Base-by-base conservation (phyloP, 2,797 vertebrate genomes). In the Carcharodon carcharias region DNA sequence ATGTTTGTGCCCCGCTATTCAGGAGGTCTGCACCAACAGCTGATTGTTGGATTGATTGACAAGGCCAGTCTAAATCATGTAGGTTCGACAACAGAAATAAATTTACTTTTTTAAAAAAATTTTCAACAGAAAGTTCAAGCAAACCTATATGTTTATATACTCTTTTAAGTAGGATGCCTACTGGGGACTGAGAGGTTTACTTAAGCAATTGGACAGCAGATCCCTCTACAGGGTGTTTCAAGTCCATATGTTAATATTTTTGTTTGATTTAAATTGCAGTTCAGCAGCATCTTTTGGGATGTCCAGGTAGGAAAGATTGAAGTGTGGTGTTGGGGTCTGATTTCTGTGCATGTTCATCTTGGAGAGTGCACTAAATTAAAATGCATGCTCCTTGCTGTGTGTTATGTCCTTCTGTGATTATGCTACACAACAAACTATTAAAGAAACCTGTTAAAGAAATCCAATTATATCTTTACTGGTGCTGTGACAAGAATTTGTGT, bases 211-310 rank as follows among this genome's bases (percentile, higher is more conserved):
- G 18, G 40, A 85, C 40, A 50, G 18, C 82, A 26, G 21, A 26
- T 50, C 26, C 18, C 45, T 93, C 21, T 23, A 45, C 8, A 93
- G 87, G 12, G n/a, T 67, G 16, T 63, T 93, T 93, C 61, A 93
- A n/a, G 61, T 23, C 40, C 61, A 45, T 96, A 50, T 73, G 35
- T n/a, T 82, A 96, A 56, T 61, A n/a, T 67, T 96, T 77, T 63
- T 96, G 31, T 98, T 98, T 97, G 98, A 98, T 99, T 95, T 99
- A 96, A 97, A 97, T 98, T 98, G 96, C 98, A 99, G 99, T 99
- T 97, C 99, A 99, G 96, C 99, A 99, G 82, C 98, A 98, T 97
- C 98, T 99, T 96, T 99, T 99, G 99, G 99, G 99, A 97, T 99
- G 98, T 97, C 98, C 99, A 98, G 99, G 99, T 99, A 99, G 97